Evolutionary conservation across 37 sponge, comb jelly and placozoan genomes (phyloP), one percentile per base, ranked within the genome.

Genomic region (Beroe forskalii): DNA sequence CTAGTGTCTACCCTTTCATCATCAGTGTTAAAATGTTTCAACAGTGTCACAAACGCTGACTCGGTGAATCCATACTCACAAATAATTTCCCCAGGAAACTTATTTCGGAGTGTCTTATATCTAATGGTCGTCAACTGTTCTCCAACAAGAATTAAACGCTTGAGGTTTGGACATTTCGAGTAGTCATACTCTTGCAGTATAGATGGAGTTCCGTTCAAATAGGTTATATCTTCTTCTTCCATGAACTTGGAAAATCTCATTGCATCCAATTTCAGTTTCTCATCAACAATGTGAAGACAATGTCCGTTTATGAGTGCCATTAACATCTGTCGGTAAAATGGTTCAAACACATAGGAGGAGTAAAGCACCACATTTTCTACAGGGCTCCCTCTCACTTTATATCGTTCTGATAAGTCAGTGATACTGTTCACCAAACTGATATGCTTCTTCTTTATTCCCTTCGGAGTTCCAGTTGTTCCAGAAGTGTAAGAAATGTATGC

Each of bases 401-500:
- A 48, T 12, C 12, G 6, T 12, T 48, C 55, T 12, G 55, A 48
- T 12, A 48, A 12, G 55, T 48, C 55, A 12, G 55, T 48, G 12
- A 48, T 48, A 48, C 55, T 48, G 55, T 48, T 48, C 12, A 48
- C 55, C 55, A 48, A 12, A 48, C 55, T 48, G 55, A 48, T 12
- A 12, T 48, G 55, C 12, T 48, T 48, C 55, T 48, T 48, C 55
- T 48, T 48, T 6, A 93, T 91, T 3, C 72, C 93, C 44, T 93
- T 93, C 4, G 93, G 93, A 1, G 24, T 36, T 1, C 93, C 93
- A 28, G 91, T 93, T 19, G 93, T 93, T 30, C 93, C 93, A 19
- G 93, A 93, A 0, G 93, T 93, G 69, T 76, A 86, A 23, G 89
- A 64, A 31, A 91, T 67, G 42, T 91, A 93, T 6, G 90, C 90